These are phyloP conservation scores for Sapajus apella DNA, from an alignment of 2,113 vertebrate species.

Conservation along the genomic window DNA sequence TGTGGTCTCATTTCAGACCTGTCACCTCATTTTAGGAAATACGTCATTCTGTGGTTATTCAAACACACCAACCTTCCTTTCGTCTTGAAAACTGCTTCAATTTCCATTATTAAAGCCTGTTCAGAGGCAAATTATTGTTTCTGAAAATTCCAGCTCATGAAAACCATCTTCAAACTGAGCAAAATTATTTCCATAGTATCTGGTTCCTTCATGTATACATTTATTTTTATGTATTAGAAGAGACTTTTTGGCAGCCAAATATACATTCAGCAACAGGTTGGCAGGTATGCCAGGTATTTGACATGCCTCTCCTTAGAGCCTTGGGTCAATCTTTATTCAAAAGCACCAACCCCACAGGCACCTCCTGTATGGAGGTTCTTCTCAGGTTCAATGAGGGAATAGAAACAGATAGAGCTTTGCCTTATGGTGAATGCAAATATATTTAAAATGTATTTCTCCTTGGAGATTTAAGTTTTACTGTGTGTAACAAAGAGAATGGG, in stretches of 20 bases:
- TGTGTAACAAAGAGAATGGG: slow-evolving; percentile 55
- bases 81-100: slow-evolving; percentile 54
- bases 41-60: slow-evolving; percentile 70
- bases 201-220: slow-evolving; percentile 1
- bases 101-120: slow-evolving; percentile 67
- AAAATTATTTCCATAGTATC: slow-evolving; percentile 39
- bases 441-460: slow-evolving; percentile 54
- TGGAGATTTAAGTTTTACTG: slow-evolving; percentile 53
- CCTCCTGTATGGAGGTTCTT: background rate
- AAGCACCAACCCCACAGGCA: background rate
- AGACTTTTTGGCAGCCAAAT: slow-evolving; percentile 38
- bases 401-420: background rate
- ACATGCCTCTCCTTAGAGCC: background rate
- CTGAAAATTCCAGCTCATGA: slow-evolving; percentile 73
- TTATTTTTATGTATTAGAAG: slow-evolving; percentile 54
- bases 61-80: slow-evolving; percentile 61
- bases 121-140: slow-evolving; percentile 64
- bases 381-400: background rate
- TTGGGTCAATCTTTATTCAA: background rate
- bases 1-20: slow-evolving; percentile 78
- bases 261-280: background rate
- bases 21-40: slow-evolving; percentile 77
- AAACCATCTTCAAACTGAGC: slow-evolving; percentile 57
- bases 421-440: slow-evolving; percentile 1
- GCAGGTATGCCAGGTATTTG: background rate